phyloP scores from a whole-genome alignment of 1,140 invertebrate species.

The Odontomachus brunneus region DNA sequence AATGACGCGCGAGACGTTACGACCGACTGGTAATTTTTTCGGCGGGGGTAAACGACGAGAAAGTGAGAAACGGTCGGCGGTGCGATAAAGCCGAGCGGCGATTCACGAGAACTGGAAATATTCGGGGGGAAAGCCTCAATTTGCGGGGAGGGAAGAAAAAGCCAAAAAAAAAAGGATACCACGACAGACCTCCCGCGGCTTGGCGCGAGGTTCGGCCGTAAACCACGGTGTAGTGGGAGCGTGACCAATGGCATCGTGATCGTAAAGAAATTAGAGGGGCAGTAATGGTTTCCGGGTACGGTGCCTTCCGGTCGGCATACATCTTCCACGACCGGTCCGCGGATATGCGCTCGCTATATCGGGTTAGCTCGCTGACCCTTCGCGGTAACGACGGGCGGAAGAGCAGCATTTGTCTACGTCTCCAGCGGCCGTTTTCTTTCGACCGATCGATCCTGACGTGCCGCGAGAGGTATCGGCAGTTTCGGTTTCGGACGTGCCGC shows the following conservation, averaged over 20 bases:
- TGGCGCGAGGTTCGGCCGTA: constrained; percentile 68
- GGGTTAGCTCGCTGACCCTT: constrained; percentile 68
- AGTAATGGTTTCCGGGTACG: constrained; percentile 84
- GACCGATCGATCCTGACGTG: constrained; percentile 53
- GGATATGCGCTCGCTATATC: constrained; percentile 59
- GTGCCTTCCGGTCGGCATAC: constrained; percentile 84
- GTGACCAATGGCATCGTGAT: constrained; percentile 84
- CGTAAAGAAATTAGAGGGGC: constrained; percentile 86
- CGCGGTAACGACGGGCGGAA: constrained; percentile 63
- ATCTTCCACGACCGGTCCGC: constrained; percentile 75
- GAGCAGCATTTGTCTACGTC: constrained; percentile 71
- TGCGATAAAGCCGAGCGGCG: not conserved
- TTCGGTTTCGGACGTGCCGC: not conserved
- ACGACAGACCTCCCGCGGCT: constrained; percentile 27
- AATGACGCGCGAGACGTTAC: not conserved
- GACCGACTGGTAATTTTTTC: not conserved
- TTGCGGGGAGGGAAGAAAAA: constrained; percentile 29
- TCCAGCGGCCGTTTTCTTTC: constrained; percentile 33
- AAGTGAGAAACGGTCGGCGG: constrained; percentile 1
- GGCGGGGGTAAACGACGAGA: constrained; percentile 10
- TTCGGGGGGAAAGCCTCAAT: constrained; percentile 42
- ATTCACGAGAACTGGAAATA: constrained; percentile 8
- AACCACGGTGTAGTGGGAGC: constrained; percentile 78
- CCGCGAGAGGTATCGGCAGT: not conserved
- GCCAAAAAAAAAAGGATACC: not conserved